These are phyloP conservation scores for Notechis scutatus DNA, from an alignment of 2,113 vertebrate genomes.

Conservation along the genomic window DNA sequence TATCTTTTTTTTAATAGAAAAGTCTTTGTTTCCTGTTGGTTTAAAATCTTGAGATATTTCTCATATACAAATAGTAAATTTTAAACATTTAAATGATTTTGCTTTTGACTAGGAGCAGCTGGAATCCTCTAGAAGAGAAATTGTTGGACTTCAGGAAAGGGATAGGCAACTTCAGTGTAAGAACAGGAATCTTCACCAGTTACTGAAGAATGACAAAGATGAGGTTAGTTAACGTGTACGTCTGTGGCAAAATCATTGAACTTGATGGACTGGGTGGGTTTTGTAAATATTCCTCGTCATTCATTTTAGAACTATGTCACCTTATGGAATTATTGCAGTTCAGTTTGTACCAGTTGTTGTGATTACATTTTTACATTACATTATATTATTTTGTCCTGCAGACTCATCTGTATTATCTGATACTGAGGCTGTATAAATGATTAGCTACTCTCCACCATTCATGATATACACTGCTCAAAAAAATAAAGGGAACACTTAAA, in stretches of 20 bases:
- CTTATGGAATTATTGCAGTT: background rate
- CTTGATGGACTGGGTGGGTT: background rate
- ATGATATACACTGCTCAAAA: background rate
- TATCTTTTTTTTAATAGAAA: background rate
- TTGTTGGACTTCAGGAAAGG: constrained; percentile 86
- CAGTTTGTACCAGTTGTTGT: background rate
- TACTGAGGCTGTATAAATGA: background rate
- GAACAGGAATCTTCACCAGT: constrained; percentile 88
- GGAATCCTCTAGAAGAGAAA: constrained; percentile 87
- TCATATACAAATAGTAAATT: constrained; percentile 1
- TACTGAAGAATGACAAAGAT: constrained; percentile 94
- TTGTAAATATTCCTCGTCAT: background rate
- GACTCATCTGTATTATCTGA: background rate
- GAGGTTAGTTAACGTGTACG: constrained; percentile 75
- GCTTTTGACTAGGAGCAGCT: constrained; percentile 83
- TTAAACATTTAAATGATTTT: constrained; percentile 35
- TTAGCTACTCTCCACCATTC: background rate
- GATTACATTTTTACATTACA: background rate
- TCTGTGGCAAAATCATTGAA: background rate
- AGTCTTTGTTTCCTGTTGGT: background rate
- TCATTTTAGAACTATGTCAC: background rate
- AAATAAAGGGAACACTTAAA: too few species aligned
- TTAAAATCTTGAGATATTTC: background rate
- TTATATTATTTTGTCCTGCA: background rate
- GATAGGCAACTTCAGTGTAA: constrained; percentile 92